Percentiles rank a stretch among this genome's conserved stretches.
Evolutionary conservation across 2,113 vertebrate species (phyloP).

Genomic region (Machaerirhynchus nigripectus): DNA sequence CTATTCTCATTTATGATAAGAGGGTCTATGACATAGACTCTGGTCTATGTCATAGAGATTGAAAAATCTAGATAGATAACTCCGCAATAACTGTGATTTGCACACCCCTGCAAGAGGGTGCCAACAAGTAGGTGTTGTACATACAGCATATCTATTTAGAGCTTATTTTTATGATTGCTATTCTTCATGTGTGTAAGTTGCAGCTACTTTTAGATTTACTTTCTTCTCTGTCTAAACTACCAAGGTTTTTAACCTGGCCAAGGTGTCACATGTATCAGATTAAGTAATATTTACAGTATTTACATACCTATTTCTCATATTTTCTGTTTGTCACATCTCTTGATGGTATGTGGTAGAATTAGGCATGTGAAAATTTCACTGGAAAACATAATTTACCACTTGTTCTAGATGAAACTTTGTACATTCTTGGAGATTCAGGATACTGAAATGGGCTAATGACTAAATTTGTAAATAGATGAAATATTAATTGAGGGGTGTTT

Average conservation of each 20-base stretch:
- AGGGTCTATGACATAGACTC: too few species aligned
- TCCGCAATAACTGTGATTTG: background rate
- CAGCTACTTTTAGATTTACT: background rate
- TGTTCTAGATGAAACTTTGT: background rate
- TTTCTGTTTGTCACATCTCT: background rate
- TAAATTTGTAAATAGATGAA: background rate
- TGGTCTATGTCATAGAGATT: background rate
- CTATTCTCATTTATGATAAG: background rate
- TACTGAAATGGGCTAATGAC: background rate
- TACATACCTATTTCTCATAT: background rate
- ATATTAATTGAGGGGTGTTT: background rate
- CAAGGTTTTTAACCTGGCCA: background rate
- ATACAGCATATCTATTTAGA: background rate
- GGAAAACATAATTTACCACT: background rate
- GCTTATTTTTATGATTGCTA: background rate
- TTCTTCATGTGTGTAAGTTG: background rate
- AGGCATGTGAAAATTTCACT: background rate
- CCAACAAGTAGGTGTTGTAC: background rate
- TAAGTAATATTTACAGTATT: background rate
- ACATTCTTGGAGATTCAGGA: background rate
- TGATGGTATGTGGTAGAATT: background rate
- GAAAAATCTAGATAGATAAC: background rate
- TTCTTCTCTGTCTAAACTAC: background rate
- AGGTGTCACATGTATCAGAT: background rate
- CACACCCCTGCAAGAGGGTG: background rate